phyloP scores from a whole-genome alignment of 2,113 vertebrate species.

The Piprites chloris region DNA sequence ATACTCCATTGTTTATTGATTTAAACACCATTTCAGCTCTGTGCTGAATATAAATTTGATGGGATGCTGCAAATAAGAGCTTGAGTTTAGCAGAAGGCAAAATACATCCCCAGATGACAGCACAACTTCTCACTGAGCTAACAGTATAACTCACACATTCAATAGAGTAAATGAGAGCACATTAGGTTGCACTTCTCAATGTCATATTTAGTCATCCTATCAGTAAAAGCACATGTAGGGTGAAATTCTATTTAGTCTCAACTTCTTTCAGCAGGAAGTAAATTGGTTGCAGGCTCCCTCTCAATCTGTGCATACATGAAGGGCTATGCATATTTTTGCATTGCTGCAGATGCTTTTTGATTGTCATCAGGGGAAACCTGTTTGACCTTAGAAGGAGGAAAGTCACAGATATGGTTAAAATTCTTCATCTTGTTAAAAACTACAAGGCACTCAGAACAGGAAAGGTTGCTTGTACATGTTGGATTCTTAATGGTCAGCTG shows the following conservation, averaged over 20 bases:
- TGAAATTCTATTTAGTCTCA: not conserved
- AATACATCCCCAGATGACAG: not conserved
- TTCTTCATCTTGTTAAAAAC: not conserved
- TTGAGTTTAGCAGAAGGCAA: not conserved
- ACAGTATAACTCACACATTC: not conserved
- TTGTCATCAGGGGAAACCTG: not conserved
- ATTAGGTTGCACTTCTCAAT: not conserved
- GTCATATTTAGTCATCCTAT: not conserved
- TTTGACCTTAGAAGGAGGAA: not conserved
- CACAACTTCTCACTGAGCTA: not conserved
- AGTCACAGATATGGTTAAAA: not conserved
- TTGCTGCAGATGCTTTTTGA: not conserved
- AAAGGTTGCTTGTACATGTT: fast-evolving
- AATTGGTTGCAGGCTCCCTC: not conserved
- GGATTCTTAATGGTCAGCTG: not conserved
- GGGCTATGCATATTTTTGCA: not conserved
- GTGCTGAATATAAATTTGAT: not conserved
- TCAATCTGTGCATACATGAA: not conserved
- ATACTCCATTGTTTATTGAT: not conserved
- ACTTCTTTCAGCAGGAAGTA: not conserved
- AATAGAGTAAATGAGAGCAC: not conserved
- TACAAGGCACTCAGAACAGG: not conserved
- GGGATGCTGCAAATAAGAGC: not conserved
- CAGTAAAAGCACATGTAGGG: not conserved
- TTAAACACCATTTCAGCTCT: not conserved